Conservation (phyloP, 2,888 invertebrate genomes). For the Tethea ocularis region DNA sequence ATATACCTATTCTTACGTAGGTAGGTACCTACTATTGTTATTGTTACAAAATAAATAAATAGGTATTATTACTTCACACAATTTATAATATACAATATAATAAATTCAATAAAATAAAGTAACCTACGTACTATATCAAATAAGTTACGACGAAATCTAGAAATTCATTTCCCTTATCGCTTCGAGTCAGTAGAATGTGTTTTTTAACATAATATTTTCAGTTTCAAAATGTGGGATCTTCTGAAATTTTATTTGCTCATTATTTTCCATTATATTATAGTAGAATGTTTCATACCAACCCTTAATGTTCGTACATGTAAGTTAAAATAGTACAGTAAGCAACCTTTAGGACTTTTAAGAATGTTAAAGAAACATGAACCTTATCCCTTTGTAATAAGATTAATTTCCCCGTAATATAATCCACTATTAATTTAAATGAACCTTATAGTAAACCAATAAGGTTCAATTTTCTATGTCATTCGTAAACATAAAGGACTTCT, state of each 20-base stretch:
- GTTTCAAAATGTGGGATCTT: slow-evolving; percentile 33
- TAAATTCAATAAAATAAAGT: slow-evolving; percentile 2
- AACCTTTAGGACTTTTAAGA: too few relatives aligned
- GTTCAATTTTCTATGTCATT: too few relatives aligned
- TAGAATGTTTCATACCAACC: slow-evolving; percentile 51
- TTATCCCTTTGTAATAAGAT: too few relatives aligned
- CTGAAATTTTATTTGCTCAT: slow-evolving; percentile 34
- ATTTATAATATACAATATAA: neutral
- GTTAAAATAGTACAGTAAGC: slow-evolving; percentile 22
- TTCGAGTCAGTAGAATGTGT: slow-evolving; percentile 11
- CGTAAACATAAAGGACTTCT: too few relatives aligned
- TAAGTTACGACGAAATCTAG: neutral
- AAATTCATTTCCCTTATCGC: slow-evolving; percentile 1
- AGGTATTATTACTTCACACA: neutral
- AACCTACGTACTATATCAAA: neutral
- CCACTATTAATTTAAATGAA: too few relatives aligned
- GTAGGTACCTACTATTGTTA: neutral
- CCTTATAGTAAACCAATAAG: too few relatives aligned
- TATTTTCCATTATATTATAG: slow-evolving; percentile 35
- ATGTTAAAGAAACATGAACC: too few relatives aligned
- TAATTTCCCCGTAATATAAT: too few relatives aligned
- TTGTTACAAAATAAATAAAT: neutral
- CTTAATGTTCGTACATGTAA: slow-evolving; percentile 61
- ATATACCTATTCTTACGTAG: too few relatives aligned
- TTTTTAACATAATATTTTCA: slow-evolving; percentile 14